Percentiles rank a stretch among this genome's conserved stretches.
These are phyloP conservation scores for Dinomys branickii DNA, from an alignment of 2,113 vertebrate genomes.

Conservation along the genomic window DNA sequence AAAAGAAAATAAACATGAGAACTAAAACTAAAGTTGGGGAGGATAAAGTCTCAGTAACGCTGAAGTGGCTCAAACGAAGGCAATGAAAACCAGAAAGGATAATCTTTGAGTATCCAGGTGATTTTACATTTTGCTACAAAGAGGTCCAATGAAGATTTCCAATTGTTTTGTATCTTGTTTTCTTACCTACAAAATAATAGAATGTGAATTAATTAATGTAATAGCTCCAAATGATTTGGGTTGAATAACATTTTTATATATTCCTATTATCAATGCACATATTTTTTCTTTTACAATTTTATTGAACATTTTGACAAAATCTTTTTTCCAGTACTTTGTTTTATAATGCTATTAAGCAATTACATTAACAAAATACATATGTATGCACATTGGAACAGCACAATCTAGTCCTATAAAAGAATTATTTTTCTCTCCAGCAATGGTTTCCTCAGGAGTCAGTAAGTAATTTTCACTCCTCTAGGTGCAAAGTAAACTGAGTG, in stretches of 20 bases:
- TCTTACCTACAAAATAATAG: neutral
- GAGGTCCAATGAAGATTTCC: neutral
- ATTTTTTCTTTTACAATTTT: neutral
- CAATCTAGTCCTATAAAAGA: neutral
- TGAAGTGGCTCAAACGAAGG: neutral
- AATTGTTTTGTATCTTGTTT: neutral
- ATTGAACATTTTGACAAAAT: neutral
- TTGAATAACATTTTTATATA: neutral
- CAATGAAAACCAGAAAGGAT: neutral
- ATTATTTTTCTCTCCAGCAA: neutral
- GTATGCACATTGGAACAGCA: neutral
- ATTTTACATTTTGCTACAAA: neutral
- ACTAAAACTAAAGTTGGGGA: conserved; percentile 12
- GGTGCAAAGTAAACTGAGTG: neutral
- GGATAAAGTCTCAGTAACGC: neutral
- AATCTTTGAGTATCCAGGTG: neutral
- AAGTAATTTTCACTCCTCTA: neutral
- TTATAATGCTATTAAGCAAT: neutral
- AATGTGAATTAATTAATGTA: neutral
- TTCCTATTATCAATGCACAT: neutral
- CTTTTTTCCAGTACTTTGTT: neutral
- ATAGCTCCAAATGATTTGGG: neutral
- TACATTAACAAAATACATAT: neutral
- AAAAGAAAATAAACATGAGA: neutral
- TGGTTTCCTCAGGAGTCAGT: neutral